phyloP scores from a whole-genome alignment of 1,140 invertebrate species.

The Trachymyrmex septentrionalis region DNA sequence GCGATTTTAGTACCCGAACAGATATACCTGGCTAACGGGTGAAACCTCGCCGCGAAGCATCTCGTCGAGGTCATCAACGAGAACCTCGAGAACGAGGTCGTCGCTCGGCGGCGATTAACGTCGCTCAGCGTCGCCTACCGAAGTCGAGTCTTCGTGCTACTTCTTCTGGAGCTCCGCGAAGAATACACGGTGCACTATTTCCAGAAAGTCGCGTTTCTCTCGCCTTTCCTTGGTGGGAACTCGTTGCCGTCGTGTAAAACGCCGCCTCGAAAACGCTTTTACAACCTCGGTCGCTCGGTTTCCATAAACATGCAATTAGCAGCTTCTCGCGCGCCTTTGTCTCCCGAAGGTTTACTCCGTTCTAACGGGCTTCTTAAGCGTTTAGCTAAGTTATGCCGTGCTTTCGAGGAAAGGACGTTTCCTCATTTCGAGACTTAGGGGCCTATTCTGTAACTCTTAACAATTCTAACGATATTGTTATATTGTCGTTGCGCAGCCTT shows the following conservation, averaged over 20 bases:
- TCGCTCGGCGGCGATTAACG: constrained; percentile 73
- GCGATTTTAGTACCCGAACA: constrained; percentile 58
- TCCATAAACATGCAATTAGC: constrained; percentile 44
- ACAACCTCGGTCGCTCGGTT: constrained; percentile 47
- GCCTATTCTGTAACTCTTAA: too few relatives aligned
- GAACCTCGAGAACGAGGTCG: constrained; percentile 76
- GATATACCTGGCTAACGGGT: background rate
- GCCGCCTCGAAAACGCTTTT: constrained; percentile 42
- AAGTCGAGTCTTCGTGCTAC: constrained; percentile 72
- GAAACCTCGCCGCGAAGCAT: constrained; percentile 67
- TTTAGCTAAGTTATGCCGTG: background rate
- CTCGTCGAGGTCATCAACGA: constrained; percentile 77
- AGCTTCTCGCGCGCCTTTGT: constrained; percentile 42
- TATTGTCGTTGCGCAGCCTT: too few relatives aligned
- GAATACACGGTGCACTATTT: constrained; percentile 47
- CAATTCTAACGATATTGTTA: too few relatives aligned
- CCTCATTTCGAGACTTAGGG: background rate
- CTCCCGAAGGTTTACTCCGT: constrained; percentile 2
- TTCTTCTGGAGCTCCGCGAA: constrained; percentile 65
- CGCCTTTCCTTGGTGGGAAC: constrained; percentile 61
- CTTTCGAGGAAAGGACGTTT: constrained; percentile 43
- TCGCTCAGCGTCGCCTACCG: constrained; percentile 75
- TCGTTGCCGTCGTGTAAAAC: constrained; percentile 40
- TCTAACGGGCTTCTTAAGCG: constrained; percentile 16
- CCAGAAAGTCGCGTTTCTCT: constrained; percentile 30